Percentiles rank a stretch among this genome's conserved stretches.
Conservation (phyloP, 2,113 vertebrate genomes). For the Peromyscus californicus region DNA sequence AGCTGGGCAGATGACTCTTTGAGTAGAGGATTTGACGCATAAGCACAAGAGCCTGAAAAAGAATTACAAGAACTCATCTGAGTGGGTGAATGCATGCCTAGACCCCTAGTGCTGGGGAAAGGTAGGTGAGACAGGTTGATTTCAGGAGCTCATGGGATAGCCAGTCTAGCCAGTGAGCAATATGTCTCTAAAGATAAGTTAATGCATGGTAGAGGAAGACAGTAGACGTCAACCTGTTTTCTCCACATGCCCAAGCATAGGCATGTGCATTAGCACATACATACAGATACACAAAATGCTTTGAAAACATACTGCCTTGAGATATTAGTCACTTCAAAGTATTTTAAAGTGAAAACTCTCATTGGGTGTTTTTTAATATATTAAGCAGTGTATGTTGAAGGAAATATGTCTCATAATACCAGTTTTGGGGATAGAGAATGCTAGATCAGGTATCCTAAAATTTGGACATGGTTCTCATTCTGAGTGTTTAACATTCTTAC, state of each 20-base stretch:
- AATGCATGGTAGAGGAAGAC: background rate
- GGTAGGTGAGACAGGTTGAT: background rate
- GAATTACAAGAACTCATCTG: background rate
- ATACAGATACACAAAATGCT: background rate
- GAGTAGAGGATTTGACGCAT: background rate
- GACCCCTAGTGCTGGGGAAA: too few species aligned
- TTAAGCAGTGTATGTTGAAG: background rate
- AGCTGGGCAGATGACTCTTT: background rate
- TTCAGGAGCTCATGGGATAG: background rate
- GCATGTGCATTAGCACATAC: background rate
- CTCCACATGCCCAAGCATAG: background rate
- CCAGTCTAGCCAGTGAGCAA: background rate
- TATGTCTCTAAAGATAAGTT: background rate
- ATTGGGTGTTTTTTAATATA: background rate
- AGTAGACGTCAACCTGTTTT: background rate
- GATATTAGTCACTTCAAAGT: background rate
- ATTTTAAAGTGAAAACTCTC: constrained; percentile 3
- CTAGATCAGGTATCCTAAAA: background rate
- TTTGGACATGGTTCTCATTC: background rate
- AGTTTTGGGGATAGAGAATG: background rate
- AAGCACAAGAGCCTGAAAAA: too few species aligned
- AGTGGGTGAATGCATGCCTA: too few species aligned
- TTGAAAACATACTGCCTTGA: background rate
- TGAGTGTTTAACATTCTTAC: background rate
- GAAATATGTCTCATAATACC: background rate